Evolutionary conservation across 1,140 invertebrate species (phyloP).

Genomic region (Pseudomyrmex dendroicus): DNA sequence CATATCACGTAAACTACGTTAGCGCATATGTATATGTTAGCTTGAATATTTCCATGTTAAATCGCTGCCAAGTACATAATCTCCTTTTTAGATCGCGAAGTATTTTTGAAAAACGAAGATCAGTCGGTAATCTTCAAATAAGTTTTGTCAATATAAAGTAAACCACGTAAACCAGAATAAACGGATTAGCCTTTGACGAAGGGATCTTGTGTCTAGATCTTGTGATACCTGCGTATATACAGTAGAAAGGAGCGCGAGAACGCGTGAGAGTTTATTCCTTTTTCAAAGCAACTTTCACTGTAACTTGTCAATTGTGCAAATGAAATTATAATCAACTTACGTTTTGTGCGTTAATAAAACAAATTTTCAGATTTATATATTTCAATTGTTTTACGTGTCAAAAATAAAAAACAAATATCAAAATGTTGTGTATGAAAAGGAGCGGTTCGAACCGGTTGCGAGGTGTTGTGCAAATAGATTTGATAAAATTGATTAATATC

Average conservation of each 20-base stretch:
- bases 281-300: background rate
- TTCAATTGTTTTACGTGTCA: background rate
- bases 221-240: background rate
- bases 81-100: constrained; percentile 42
- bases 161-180: constrained; percentile 66
- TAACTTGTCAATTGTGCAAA: background rate
- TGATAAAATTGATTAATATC: too few relatives aligned
- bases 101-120: constrained; percentile 70
- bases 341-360: background rate
- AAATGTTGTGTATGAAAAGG: too few relatives aligned
- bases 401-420: background rate
- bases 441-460: too few relatives aligned
- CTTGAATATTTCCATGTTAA: constrained; percentile 5
- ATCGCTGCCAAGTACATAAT: background rate
- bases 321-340: background rate
- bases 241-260: constrained; percentile 37
- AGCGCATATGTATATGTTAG: background rate
- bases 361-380: background rate
- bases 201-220: constrained; percentile 17
- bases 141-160: constrained; percentile 59
- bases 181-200: constrained; percentile 64
- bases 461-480: too few relatives aligned
- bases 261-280: background rate
- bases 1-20: background rate
- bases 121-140: constrained; percentile 68